phyloP scores from a whole-genome alignment of 2,113 vertebrate species.

The Pseudopipra pipra region DNA sequence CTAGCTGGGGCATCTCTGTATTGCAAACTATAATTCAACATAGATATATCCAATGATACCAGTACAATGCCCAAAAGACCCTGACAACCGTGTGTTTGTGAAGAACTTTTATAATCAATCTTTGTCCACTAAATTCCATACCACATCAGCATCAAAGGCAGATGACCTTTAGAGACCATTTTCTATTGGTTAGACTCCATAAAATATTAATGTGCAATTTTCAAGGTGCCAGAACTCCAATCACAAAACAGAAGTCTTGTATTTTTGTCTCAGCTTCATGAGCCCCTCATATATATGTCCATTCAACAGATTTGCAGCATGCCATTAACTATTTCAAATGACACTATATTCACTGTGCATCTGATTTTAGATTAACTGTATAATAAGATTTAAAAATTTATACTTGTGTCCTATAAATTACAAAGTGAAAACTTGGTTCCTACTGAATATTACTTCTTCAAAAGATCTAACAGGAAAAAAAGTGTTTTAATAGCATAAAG shows the following conservation, averaged over 20 bases:
- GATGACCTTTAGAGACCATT: constrained; percentile 18
- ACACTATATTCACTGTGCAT: background rate
- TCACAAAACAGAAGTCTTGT: background rate
- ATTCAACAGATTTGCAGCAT: background rate
- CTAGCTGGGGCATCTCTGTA: background rate
- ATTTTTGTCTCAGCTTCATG: background rate
- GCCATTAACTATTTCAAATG: background rate
- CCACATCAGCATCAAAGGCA: background rate
- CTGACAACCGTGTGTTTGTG: background rate
- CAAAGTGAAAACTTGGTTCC: background rate
- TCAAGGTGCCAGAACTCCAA: background rate
- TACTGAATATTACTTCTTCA: background rate
- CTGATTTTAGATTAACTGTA: background rate
- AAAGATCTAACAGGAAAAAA: background rate
- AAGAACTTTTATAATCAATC: background rate
- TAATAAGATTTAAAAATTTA: background rate
- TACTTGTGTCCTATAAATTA: background rate
- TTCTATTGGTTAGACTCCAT: background rate
- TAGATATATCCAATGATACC: background rate
- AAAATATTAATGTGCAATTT: constrained; percentile 44
- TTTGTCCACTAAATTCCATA: background rate
- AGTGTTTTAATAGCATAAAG: background rate
- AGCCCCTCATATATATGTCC: background rate
- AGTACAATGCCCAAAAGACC: background rate
- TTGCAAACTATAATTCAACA: background rate